These are phyloP conservation scores for Pipa parva DNA, from an alignment of 2,113 vertebrate genomes.

Conservation along the genomic window DNA sequence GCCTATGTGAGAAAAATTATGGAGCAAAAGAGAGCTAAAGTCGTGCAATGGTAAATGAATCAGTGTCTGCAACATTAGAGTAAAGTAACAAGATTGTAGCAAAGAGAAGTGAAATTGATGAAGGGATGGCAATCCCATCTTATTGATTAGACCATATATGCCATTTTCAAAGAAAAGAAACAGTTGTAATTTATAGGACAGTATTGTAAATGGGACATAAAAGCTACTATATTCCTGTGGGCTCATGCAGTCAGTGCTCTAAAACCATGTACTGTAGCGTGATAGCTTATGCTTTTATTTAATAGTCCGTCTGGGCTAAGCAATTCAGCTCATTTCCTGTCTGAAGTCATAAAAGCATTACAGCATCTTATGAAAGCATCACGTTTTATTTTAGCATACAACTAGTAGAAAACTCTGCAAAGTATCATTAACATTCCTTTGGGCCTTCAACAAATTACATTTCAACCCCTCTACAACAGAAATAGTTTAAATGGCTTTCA, in stretches of 20 bases:
- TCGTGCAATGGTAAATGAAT: too few relatives aligned
- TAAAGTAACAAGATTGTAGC: not conserved
- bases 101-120: not conserved
- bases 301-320: slow-evolving; percentile 28
- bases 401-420: not conserved
- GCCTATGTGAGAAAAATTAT: too few relatives aligned
- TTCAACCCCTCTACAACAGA: not conserved
- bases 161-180: slow-evolving; percentile 15
- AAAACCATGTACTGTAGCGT: slow-evolving; percentile 19
- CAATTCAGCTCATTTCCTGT: slow-evolving; percentile 31
- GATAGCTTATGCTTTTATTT: slow-evolving; percentile 25
- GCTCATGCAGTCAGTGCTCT: not conserved
- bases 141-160: slow-evolving; percentile 10
- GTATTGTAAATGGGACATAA: slow-evolving; percentile 29
- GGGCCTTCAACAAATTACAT: not conserved
- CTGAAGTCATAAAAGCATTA: slow-evolving; percentile 34
- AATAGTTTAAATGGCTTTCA: not conserved
- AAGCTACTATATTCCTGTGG: not conserved
- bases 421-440: slow-evolving; percentile 6
- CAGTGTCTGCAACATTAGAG: not conserved
- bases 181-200: slow-evolving; percentile 17
- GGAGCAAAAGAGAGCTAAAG: too few relatives aligned
- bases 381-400: slow-evolving; percentile 10
- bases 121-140: not conserved
- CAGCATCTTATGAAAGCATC: slow-evolving; percentile 25